phyloP scores from a whole-genome alignment of 1,140 invertebrate genomes.

The Trachelipus rathkii region DNA sequence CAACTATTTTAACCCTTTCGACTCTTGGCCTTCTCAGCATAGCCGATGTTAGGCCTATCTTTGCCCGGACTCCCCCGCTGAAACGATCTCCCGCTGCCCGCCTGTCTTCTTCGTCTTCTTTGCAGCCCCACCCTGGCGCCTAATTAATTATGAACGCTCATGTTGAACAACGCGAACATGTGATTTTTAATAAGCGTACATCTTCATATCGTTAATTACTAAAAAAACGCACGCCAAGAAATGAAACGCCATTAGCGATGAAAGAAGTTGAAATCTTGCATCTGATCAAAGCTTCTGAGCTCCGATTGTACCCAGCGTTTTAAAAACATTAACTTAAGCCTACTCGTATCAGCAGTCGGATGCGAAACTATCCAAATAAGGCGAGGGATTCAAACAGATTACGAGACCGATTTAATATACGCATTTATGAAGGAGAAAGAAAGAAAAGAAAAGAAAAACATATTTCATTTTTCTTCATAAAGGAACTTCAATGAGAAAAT shows the following conservation, averaged over 20 bases:
- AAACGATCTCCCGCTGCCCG: neutral
- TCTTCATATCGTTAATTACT: neutral
- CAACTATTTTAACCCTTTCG: constrained; percentile 10
- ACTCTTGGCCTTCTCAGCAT: neutral
- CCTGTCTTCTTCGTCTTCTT: constrained; percentile 2
- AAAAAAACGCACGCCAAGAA: neutral
- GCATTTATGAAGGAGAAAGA: neutral
- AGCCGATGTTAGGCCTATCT: constrained; percentile 8
- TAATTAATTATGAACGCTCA: neutral
- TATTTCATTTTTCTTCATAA: too few species aligned
- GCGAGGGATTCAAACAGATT: neutral
- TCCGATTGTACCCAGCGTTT: neutral
- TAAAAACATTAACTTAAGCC: neutral
- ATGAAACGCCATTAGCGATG: neutral
- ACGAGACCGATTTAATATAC: neutral
- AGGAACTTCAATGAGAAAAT: too few species aligned
- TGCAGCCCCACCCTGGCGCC: constrained; percentile 7
- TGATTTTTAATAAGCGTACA: neutral
- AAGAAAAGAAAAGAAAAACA: too few species aligned
- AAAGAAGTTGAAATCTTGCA: constrained; percentile 7
- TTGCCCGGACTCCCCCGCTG: neutral
- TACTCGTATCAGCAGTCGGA: neutral
- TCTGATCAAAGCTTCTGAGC: neutral
- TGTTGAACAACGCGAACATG: neutral
- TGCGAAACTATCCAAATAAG: neutral